phyloP scores from a whole-genome alignment of 2,888 invertebrate genomes.

The Adelognathus sp. region DNA sequence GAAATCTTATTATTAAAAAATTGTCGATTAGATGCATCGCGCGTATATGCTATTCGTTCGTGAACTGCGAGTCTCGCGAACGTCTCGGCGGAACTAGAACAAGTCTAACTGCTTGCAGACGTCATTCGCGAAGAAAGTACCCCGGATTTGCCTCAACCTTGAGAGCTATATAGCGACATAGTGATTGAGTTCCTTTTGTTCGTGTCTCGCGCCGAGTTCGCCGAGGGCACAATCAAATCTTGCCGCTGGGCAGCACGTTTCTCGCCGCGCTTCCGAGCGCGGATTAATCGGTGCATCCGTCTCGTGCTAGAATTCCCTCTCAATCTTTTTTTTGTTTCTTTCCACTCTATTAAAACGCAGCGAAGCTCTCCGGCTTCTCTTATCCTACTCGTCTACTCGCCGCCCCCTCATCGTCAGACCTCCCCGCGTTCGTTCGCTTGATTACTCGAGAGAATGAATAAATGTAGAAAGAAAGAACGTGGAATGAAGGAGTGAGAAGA shows the following conservation, averaged over 20 bases:
- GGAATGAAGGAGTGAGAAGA: constrained; percentile 31
- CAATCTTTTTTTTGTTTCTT: constrained; percentile 53
- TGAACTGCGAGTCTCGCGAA: background rate
- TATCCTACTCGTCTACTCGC: constrained; percentile 4
- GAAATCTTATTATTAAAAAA: background rate
- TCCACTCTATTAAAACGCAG: constrained; percentile 34
- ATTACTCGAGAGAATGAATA: constrained; percentile 59
- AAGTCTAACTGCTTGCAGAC: constrained; percentile 80
- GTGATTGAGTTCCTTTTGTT: constrained; percentile 36
- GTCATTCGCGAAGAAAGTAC: constrained; percentile 73
- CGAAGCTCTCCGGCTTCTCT: background rate
- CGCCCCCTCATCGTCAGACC: constrained; percentile 47
- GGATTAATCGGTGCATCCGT: constrained; percentile 55
- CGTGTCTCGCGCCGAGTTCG: constrained; percentile 12
- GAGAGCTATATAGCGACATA: constrained; percentile 60
- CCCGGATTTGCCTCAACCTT: constrained; percentile 78
- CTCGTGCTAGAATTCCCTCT: background rate
- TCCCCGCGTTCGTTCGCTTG: constrained; percentile 49
- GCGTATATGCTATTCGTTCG: background rate
- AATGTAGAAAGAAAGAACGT: constrained; percentile 48
- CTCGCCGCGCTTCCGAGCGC: constrained; percentile 29
- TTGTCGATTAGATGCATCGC: background rate
- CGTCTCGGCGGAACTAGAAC: constrained; percentile 71
- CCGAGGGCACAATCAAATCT: constrained; percentile 68
- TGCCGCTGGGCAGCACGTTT: constrained; percentile 28